Evolutionary conservation across 1,140 invertebrate species (phyloP).

Genomic region (Hylyphantes graminicola): DNA sequence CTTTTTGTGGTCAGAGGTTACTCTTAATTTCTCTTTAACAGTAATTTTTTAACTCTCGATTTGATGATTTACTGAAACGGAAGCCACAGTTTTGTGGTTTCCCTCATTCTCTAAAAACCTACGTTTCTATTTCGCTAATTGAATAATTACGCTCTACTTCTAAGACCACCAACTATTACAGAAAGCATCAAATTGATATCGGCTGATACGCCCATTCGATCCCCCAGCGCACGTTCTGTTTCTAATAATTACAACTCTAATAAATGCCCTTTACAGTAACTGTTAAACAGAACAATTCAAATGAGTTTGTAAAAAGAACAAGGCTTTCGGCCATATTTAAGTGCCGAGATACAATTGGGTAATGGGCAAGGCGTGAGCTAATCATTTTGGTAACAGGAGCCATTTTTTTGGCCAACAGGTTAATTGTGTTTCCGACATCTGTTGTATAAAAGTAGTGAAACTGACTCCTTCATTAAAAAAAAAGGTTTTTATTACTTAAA

Average conservation of each 20-base stretch:
- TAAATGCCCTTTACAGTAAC: slow-evolving; percentile 21
- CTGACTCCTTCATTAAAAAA: slow-evolving; percentile 8
- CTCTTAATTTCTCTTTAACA: too few relatives aligned
- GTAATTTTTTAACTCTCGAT: neutral
- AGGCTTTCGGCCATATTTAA: neutral
- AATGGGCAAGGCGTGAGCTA: slow-evolving; percentile 31
- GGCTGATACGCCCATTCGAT: neutral
- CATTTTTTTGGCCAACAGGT: slow-evolving; percentile 11
- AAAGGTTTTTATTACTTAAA: slow-evolving; percentile 8
- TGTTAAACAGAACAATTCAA: slow-evolving; percentile 30
- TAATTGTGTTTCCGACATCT: slow-evolving; percentile 37
- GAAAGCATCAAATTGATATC: neutral
- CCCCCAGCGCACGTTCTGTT: slow-evolving; percentile 19
- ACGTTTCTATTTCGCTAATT: slow-evolving; percentile 15
- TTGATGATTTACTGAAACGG: neutral
- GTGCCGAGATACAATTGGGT: neutral
- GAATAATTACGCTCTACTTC: slow-evolving; percentile 22
- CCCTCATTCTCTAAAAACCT: neutral
- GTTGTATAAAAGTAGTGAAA: neutral
- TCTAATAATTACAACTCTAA: slow-evolving; percentile 16
- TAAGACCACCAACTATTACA: slow-evolving; percentile 4
- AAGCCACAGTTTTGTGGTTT: neutral
- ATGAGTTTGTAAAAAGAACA: slow-evolving; percentile 7
- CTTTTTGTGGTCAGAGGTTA: too few relatives aligned
- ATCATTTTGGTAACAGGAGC: slow-evolving; percentile 9